A percentile compares a stretch with the other conserved stretches of the same genome.
These are phyloP conservation scores for Fratercula arctica DNA, from an alignment of 2,797 vertebrate species.

Conservation along the genomic window DNA sequence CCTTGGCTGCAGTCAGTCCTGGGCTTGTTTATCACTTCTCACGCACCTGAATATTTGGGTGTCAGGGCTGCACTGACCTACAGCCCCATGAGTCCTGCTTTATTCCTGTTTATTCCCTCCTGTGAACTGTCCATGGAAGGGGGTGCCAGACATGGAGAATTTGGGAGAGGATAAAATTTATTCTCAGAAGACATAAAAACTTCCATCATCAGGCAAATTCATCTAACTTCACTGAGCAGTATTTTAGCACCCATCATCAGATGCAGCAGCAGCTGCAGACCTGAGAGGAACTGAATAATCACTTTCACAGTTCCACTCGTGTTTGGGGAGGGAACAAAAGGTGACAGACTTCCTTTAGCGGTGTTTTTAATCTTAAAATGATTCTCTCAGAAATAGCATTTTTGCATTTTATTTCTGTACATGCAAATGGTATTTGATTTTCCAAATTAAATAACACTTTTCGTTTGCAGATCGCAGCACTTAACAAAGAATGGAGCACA, in stretches of 20 bases:
- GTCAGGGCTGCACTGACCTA: background rate
- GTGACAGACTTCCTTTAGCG: background rate
- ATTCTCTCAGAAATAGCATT: background rate
- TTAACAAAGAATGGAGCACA: background rate
- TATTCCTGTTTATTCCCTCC: background rate
- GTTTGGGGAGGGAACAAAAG: background rate
- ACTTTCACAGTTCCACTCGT: background rate
- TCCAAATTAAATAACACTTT: background rate
- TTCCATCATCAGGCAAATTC: background rate
- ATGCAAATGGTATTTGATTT: background rate
- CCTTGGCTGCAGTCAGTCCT: background rate
- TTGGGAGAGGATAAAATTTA: background rate
- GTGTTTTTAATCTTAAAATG: background rate
- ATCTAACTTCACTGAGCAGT: background rate
- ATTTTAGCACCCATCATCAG: background rate
- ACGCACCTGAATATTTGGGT: background rate
- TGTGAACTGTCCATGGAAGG: background rate
- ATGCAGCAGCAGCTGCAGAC: background rate
- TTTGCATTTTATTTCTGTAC: background rate
- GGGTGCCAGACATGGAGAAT: background rate
- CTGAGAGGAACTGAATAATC: background rate
- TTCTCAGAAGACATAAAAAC: background rate
- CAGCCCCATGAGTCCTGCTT: background rate
- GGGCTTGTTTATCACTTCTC: background rate
- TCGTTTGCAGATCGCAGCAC: background rate